Evolutionary conservation across 2,797 vertebrate genomes (phyloP), one percentile per base, ranked within the genome.

Genomic region (Psittacula derbiana): DNA sequence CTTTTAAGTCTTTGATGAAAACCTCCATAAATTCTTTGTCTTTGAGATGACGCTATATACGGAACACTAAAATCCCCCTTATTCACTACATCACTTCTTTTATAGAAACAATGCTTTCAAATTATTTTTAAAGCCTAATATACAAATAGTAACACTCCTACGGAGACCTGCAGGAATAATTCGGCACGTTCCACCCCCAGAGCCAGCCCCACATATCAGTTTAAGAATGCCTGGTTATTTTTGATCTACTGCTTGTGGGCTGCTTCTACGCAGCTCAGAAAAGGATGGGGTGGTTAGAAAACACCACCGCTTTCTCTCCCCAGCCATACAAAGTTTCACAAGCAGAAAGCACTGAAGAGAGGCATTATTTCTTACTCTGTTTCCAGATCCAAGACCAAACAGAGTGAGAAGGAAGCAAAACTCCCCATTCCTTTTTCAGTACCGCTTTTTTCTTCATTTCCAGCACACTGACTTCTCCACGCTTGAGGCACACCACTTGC

Each of bases 221-320:
- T 89, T 83, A 91, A 71, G 89, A 93, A 90, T 65, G 94, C 55
- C 3, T 17, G 55, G 78, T 80, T 96, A 95, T 93, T 97, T 96
- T 86, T 95, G 84, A 88, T 82, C 86, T 44, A 10, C 13, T 64
- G 55, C 36, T 84, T 16, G 7, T 53, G 69, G 93, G 44, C 47
- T 62, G 89, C 53, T 80, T 61, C 70, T 33, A 1, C 1, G 1
- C 23, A 52, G 61, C 76, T 66, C 80, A 58, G 58, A 49, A 62
- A 82, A 91, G 31, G 57, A 91, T 38, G 28, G 62, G 24, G 55
- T 17, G 67, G 46, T 52, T 71, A 75, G 71, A 80, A 88, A 71
- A 86, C 16, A 53, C 64, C 80, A 53, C 20, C 30, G 66, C 83
- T 47, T 69, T 66, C 66, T 58, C 38, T 50, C 31, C 8, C 12